A percentile compares a stretch with the other conserved stretches of the same genome.
Conservation (phyloP, 1,140 invertebrate species). For the Berghia stephanieae region DNA sequence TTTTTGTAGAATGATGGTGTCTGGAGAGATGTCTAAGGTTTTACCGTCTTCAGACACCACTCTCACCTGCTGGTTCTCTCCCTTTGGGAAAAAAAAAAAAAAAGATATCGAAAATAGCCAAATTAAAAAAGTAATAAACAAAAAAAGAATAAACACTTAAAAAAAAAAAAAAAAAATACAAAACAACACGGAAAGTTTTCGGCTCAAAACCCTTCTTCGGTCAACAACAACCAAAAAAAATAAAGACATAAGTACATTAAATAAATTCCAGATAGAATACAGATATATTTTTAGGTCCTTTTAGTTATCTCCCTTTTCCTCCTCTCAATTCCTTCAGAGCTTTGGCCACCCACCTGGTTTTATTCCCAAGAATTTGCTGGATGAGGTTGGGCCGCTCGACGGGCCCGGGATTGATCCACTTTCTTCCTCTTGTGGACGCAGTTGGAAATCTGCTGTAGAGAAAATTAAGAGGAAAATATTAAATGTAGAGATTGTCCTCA, state of each 20-base stretch:
- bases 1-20: conserved; percentile 58
- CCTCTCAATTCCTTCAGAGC: too few species aligned
- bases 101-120: not conserved
- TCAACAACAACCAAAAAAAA: too few species aligned
- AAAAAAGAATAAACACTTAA: too few species aligned
- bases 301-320: conserved; percentile 32
- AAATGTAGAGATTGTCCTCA: too few species aligned
- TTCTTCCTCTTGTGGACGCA: conserved; percentile 18
- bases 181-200: too few species aligned
- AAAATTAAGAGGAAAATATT: not conserved
- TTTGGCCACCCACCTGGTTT: too few species aligned
- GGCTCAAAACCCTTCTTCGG: too few species aligned
- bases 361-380: conserved; percentile 60
- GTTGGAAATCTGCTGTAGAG: not conserved
- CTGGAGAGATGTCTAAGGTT: conserved; percentile 51
- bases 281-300: not conserved
- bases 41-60: conserved; percentile 53
- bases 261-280: not conserved
- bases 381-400: conserved; percentile 58
- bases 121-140: not conserved
- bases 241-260: too few species aligned
- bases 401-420: conserved; percentile 58
- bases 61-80: conserved; percentile 47
- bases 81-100: not conserved
- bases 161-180: too few species aligned